Percentiles rank a stretch among this genome's conserved stretches.
Conservation (phyloP, 2,113 vertebrate genomes). For the Regulus satrapa region DNA sequence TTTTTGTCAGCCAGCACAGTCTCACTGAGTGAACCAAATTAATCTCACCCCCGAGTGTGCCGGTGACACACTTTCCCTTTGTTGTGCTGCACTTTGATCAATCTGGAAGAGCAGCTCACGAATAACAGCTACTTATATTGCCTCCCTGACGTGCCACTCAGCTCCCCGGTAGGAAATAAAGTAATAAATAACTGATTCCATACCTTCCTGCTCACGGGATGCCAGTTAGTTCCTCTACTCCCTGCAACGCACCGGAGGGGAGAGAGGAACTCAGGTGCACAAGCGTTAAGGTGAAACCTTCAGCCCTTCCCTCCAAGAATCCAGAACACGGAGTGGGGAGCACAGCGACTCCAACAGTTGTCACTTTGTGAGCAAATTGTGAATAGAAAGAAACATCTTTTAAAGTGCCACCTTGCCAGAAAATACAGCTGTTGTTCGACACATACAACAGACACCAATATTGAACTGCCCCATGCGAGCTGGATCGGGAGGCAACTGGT, state of each 20-base stretch:
- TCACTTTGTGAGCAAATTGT: not conserved
- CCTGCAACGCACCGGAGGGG: not conserved
- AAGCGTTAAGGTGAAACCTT: not conserved
- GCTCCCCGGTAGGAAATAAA: not conserved
- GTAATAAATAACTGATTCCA: not conserved
- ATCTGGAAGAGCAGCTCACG: not conserved
- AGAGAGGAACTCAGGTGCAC: not conserved
- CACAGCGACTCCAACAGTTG: not conserved
- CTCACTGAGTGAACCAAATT: not conserved
- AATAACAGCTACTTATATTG: not conserved
- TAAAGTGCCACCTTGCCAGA: not conserved
- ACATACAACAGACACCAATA: not conserved
- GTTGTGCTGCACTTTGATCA: conserved; percentile 47
- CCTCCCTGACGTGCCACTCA: not conserved
- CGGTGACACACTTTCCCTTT: not conserved
- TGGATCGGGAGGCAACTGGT: not conserved
- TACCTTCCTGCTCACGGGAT: not conserved
- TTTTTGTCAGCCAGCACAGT: not conserved
- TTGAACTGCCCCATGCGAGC: not conserved
- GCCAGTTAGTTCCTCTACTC: not conserved
- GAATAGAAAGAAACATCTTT: not conserved
- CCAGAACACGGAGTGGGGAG: not conserved
- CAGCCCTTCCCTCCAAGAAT: not conserved
- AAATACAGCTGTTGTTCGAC: not conserved
- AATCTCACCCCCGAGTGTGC: fast-evolving